Percentiles rank a stretch among this genome's conserved stretches.
These are phyloP conservation scores for Garra rufa DNA, from an alignment of 2,113 vertebrate genomes.

Conservation along the genomic window DNA sequence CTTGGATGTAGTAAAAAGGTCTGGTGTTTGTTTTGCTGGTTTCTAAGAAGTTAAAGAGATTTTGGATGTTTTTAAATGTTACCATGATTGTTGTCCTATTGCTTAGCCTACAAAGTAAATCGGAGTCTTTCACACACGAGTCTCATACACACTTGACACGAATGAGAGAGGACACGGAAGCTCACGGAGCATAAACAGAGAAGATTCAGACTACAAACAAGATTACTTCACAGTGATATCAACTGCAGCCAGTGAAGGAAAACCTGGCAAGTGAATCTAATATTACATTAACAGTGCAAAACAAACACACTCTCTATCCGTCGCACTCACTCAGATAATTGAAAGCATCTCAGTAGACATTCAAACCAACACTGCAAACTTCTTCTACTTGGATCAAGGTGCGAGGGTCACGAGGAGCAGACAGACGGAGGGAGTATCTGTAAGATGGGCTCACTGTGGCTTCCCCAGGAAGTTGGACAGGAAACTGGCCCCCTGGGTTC, in stretches of 20 bases:
- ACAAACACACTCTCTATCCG: conserved; percentile 42
- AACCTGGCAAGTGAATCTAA: conserved; percentile 62
- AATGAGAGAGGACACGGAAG: conserved; percentile 46
- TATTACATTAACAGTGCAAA: conserved; percentile 52
- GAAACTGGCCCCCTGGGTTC: conserved; percentile 73
- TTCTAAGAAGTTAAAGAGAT: conserved; percentile 47
- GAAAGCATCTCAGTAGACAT: conserved; percentile 33
- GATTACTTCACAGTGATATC: conserved; percentile 78
- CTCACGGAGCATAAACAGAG: conserved; percentile 8
- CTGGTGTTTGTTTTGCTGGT: conserved; percentile 63
- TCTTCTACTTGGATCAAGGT: conserved; percentile 22
- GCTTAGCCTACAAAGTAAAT: conserved; percentile 74
- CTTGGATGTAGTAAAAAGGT: conserved; percentile 17
- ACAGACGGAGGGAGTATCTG: neutral
- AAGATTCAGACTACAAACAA: conserved; percentile 48
- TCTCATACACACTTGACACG: neutral
- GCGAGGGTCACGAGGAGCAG: conserved; percentile 11
- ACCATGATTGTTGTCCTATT: conserved; percentile 66
- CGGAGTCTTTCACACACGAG: conserved; percentile 30
- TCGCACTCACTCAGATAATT: conserved; percentile 17
- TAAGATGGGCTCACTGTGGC: conserved; percentile 69
- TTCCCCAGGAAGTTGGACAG: conserved; percentile 79
- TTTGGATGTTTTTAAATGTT: conserved; percentile 19
- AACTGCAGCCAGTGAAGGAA: conserved; percentile 67
- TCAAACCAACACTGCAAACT: conserved; percentile 37